phyloP scores from a whole-genome alignment of 2,113 vertebrate genomes.

The Oxyruncus cristatus region DNA sequence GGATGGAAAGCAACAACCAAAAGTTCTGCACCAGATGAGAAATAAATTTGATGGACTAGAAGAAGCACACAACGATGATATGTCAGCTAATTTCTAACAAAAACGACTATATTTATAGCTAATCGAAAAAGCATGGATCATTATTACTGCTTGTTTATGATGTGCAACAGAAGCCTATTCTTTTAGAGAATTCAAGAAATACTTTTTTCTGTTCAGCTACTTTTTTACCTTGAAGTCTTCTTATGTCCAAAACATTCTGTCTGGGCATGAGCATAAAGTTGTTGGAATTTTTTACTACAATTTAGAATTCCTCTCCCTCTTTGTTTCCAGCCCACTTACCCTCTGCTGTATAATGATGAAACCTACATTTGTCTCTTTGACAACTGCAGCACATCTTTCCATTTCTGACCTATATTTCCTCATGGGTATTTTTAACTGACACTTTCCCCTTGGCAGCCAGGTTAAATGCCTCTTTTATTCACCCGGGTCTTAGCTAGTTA shows the following conservation, averaged over 20 bases:
- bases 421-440: neutral
- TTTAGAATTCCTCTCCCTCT: neutral
- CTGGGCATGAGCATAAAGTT: neutral
- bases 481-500: neutral
- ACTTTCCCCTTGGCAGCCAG: neutral
- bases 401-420: neutral
- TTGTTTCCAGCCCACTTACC: neutral
- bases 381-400: neutral
- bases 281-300: neutral
- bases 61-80: neutral
- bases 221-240: neutral
- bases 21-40: neutral
- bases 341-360: neutral
- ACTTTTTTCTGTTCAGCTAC: neutral
- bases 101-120: neutral
- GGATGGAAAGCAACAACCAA: neutral
- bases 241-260: neutral
- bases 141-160: neutral
- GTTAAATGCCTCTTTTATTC: neutral
- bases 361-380: neutral
- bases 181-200: neutral
- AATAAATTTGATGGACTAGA: neutral
- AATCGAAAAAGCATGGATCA: fast-evolving
- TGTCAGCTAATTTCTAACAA: neutral
- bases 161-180: neutral